A percentile compares a stretch with the other conserved stretches of the same genome.
Conservation (phyloP, 64 coral and sea anemone genomes). For the Catalaphyllia jardinei region DNA sequence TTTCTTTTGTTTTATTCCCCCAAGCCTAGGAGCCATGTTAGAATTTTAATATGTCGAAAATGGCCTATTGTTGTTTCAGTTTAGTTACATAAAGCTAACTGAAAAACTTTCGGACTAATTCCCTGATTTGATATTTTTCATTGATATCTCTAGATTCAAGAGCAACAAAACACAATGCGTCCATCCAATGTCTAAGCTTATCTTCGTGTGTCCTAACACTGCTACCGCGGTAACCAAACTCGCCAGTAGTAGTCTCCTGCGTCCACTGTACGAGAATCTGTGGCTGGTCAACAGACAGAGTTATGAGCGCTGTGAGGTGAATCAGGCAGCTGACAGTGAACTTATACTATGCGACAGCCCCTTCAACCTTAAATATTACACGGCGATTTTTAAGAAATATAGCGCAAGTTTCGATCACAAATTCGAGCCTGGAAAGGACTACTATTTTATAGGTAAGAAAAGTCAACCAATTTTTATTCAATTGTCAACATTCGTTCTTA, state of each 20-base stretch:
- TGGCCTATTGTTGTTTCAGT: background rate
- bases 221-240: slow-evolving; percentile 39
- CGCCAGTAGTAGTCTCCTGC: slow-evolving; percentile 8
- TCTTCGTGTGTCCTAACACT: slow-evolving; percentile 75
- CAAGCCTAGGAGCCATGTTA: no score
- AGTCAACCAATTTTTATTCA: no score
- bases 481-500: no score
- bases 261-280: slow-evolving; percentile 71
- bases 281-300: slow-evolving; percentile 69
- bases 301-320: slow-evolving; percentile 53
- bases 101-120: background rate
- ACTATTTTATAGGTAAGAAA: slow-evolving; percentile 85
- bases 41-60: no score
- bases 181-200: slow-evolving; percentile 51
- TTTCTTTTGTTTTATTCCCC: no score
- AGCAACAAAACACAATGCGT: slow-evolving; percentile 49
- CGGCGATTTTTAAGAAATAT: slow-evolving; percentile 56
- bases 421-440: slow-evolving; percentile 75
- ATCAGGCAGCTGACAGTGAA: slow-evolving; percentile 11
- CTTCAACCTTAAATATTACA: slow-evolving; percentile 61
- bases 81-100: no score
- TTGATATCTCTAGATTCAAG: slow-evolving; percentile 50
- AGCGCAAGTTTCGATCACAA: slow-evolving; percentile 36
- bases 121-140: background rate
- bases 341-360: slow-evolving; percentile 60